Evolutionary conservation across 2,888 invertebrate genomes (phyloP).

Genomic region (Volucella inanis): DNA sequence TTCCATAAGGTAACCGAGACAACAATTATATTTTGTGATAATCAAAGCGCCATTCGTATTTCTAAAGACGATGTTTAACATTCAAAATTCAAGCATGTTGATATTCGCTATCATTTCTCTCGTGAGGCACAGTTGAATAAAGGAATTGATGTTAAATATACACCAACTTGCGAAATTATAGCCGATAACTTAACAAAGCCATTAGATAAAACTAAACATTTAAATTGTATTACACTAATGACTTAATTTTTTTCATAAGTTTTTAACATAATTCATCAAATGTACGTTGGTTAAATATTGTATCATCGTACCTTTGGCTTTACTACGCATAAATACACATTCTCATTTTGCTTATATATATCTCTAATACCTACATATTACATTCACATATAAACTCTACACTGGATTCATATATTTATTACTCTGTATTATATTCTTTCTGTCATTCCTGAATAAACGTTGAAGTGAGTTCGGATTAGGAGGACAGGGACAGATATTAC

Average conservation of each 20-base stretch:
- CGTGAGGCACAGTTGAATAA: slow-evolving; percentile 15
- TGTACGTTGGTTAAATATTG: not conserved
- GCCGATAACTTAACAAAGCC: slow-evolving; percentile 25
- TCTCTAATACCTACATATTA: too few relatives aligned
- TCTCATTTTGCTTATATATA: too few relatives aligned
- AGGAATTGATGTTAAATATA: slow-evolving; percentile 3
- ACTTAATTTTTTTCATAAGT: not conserved
- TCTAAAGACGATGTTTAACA: slow-evolving; percentile 4
- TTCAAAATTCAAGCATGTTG: slow-evolving; percentile 12
- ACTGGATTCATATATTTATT: too few relatives aligned
- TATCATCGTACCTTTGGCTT: too few relatives aligned
- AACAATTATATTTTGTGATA: slow-evolving; percentile 15
- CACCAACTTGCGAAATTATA: slow-evolving; percentile 15
- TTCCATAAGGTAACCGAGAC: not conserved
- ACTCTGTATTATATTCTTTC: too few relatives aligned
- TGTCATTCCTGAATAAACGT: too few relatives aligned
- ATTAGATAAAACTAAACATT: slow-evolving; percentile 1
- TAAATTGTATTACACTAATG: slow-evolving; percentile 7
- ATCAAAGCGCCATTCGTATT: slow-evolving; percentile 19
- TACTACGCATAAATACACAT: too few relatives aligned
- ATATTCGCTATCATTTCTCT: slow-evolving; percentile 24
- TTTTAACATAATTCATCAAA: not conserved
- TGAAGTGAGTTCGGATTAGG: too few relatives aligned
- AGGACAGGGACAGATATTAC: too few relatives aligned
- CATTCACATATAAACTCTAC: too few relatives aligned